Evolutionary conservation across 2,113 vertebrate species (phyloP).

Genomic region (Engystomops pustulosus): DNA sequence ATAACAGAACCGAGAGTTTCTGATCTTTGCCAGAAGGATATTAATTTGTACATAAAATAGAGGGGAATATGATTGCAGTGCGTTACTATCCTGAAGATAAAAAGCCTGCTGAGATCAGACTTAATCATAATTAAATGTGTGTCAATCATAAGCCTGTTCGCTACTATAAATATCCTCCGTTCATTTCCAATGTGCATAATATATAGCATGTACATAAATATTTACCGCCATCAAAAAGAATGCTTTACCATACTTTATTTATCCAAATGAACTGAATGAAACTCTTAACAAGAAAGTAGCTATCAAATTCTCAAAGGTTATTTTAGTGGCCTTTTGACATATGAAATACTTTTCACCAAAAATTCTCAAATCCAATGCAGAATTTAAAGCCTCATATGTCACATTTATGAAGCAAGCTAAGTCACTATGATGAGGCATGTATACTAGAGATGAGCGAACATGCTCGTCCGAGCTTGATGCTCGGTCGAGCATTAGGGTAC

Average conservation of each 20-base stretch:
- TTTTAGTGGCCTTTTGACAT: too few species aligned
- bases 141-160: constrained; percentile 51
- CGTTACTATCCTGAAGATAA: constrained; percentile 51
- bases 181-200: constrained; percentile 51
- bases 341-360: too few species aligned
- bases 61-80: constrained; percentile 49
- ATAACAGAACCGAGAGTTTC: constrained; percentile 28
- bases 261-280: constrained; percentile 47
- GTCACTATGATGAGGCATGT: too few species aligned
- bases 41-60: constrained; percentile 58
- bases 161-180: constrained; percentile 52
- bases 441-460: too few species aligned
- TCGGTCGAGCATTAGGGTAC: too few species aligned
- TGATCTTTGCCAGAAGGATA: constrained; percentile 56
- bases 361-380: too few species aligned
- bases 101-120: constrained; percentile 51
- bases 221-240: constrained; percentile 38
- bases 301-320: constrained; percentile 18
- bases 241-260: constrained; percentile 54
- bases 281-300: constrained; percentile 6
- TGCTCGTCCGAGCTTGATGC: too few species aligned
- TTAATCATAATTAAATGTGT: constrained; percentile 60
- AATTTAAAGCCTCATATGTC: too few species aligned
- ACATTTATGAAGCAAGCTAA: too few species aligned
- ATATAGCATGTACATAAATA: constrained; percentile 48